phyloP scores from a whole-genome alignment of 2,113 vertebrate genomes.

The Microcebus lehilahytsara region DNA sequence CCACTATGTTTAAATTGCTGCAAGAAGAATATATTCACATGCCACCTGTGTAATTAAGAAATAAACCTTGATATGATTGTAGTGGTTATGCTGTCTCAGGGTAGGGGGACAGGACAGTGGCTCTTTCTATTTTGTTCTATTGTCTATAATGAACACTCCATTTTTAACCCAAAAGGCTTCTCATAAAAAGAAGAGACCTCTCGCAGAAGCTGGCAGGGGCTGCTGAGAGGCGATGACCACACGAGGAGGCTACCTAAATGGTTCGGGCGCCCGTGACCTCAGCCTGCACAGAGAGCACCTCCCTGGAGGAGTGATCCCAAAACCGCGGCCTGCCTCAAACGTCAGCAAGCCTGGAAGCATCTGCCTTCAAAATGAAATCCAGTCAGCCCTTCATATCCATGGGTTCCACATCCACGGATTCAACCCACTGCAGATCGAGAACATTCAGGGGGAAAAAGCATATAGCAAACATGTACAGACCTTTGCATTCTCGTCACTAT shows the following conservation, averaged over 20 bases:
- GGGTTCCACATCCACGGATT: not conserved
- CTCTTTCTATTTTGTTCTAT: not conserved
- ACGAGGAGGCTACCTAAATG: not conserved
- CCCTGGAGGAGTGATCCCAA: not conserved
- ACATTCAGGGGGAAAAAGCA: not conserved
- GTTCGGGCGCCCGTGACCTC: not conserved
- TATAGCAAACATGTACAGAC: not conserved
- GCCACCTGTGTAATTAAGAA: not conserved
- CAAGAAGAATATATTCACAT: not conserved
- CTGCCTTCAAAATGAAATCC: not conserved
- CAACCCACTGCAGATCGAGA: not conserved
- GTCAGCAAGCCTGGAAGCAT: not conserved
- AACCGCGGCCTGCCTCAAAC: not conserved
- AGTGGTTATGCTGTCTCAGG: not conserved
- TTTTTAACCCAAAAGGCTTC: not conserved
- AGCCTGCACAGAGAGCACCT: not conserved
- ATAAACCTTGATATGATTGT: not conserved
- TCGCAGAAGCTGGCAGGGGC: not conserved
- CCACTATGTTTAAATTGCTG: not conserved
- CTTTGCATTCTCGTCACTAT: not conserved
- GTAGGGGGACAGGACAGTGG: not conserved
- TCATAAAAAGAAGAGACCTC: not conserved
- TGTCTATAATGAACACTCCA: not conserved
- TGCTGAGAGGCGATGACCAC: not conserved
- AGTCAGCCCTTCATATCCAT: not conserved